These are phyloP conservation scores for Cryptotis parvus DNA, from an alignment of 2,113 vertebrate species.

Conservation along the genomic window DNA sequence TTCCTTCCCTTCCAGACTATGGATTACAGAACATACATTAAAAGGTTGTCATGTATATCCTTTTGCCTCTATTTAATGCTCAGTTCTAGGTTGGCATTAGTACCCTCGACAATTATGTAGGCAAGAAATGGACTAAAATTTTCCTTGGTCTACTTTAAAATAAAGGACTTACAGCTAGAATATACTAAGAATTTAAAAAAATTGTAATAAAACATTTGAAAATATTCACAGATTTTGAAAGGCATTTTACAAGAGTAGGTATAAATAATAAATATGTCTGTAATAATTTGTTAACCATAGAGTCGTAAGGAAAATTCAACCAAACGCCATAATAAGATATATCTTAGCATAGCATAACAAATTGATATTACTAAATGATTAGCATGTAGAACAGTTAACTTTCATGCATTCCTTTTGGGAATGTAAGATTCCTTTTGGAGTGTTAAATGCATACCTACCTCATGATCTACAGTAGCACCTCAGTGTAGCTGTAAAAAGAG, in stretches of 20 bases:
- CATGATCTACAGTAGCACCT: not conserved
- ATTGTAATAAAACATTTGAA: not conserved
- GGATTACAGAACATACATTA: too few relatives aligned
- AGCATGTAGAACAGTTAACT: not conserved
- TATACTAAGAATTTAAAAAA: conserved; percentile 21
- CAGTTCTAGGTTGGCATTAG: too few relatives aligned
- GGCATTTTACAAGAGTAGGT: conserved; percentile 8
- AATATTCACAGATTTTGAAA: conserved; percentile 6
- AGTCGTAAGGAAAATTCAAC: not conserved
- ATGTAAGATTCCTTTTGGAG: not conserved
- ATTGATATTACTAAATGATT: not conserved
- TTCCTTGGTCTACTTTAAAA: not conserved
- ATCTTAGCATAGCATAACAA: not conserved
- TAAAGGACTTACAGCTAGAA: not conserved
- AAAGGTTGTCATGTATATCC: too few relatives aligned
- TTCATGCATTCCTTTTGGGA: not conserved
- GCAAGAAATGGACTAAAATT: not conserved
- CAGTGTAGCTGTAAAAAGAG: not conserved
- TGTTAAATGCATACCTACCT: not conserved
- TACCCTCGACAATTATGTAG: too few relatives aligned
- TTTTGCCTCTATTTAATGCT: too few relatives aligned
- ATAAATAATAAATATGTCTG: not conserved
- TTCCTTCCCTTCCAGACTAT: too few relatives aligned
- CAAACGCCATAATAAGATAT: conserved; percentile 1
- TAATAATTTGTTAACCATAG: not conserved